Percentiles rank a stretch among this genome's conserved stretches.
These are phyloP conservation scores for Temnothorax rugatulus DNA, from an alignment of 2,888 invertebrate genomes.

Conservation along the genomic window DNA sequence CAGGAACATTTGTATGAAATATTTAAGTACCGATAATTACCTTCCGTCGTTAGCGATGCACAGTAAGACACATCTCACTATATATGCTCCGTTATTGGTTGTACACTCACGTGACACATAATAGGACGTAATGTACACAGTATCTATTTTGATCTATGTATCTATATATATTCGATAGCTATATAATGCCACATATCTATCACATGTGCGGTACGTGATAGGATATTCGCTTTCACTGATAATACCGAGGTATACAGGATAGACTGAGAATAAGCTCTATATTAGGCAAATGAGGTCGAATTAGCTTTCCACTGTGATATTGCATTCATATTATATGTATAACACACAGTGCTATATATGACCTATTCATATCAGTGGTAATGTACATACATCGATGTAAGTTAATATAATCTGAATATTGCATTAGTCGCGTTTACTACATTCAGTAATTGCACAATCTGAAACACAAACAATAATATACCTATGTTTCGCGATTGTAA, in stretches of 20 bases:
- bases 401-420: not conserved
- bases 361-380: not conserved
- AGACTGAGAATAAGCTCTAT: conserved; percentile 46
- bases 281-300: conserved; percentile 31
- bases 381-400: not conserved
- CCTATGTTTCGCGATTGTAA: not conserved
- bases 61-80: conserved; percentile 20
- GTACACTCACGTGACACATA: conserved; percentile 26
- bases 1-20: not conserved
- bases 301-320: conserved; percentile 17
- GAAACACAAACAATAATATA: not conserved
- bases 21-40: conserved; percentile 22
- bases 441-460: not conserved
- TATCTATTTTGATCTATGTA: conserved; percentile 52
- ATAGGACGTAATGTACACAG: conserved; percentile 35
- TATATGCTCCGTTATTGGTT: conserved; percentile 25
- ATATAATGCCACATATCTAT: conserved; percentile 37
- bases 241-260: not conserved
- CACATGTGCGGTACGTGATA: conserved; percentile 30
- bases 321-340: conserved; percentile 2
- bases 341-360: not conserved
- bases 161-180: conserved; percentile 20
- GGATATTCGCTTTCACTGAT: conserved; percentile 50
- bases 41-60: not conserved
- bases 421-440: not conserved